Evolutionary conservation across 2,113 vertebrate genomes (phyloP).

Genomic region (Protomyctophum bolini): DNA sequence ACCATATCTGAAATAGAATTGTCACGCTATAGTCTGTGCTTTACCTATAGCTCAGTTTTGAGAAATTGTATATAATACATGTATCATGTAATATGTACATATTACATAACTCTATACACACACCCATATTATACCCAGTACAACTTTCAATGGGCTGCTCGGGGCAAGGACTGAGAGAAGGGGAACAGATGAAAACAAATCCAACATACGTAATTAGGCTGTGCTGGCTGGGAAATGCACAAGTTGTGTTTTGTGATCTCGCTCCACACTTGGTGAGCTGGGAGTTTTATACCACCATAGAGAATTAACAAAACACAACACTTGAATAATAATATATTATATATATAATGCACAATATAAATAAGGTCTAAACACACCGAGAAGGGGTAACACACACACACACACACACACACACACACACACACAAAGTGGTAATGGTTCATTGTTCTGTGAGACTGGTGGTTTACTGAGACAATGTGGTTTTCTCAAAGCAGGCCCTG

Average conservation of each 20-base stretch:
- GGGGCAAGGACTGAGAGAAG: conserved; percentile 6
- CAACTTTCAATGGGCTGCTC: background rate
- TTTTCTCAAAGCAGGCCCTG: conserved; percentile 13
- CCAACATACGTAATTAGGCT: conserved; percentile 15
- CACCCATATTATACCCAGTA: background rate
- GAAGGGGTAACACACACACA: background rate
- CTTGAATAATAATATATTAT: conserved; percentile 35
- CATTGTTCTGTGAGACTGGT: conserved; percentile 22
- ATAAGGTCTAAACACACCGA: conserved; percentile 11
- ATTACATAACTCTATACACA: background rate
- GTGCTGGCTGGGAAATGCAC: conserved; percentile 3
- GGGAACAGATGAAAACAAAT: conserved; percentile 4
- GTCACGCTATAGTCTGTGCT: background rate
- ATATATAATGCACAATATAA: conserved; percentile 14
- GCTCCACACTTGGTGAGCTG: background rate
- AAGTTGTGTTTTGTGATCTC: background rate
- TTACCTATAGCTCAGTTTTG: background rate
- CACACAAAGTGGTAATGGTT: conserved; percentile 10
- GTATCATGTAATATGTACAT: too few relatives aligned
- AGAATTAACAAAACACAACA: conserved; percentile 32
- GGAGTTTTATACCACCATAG: conserved; percentile 2
- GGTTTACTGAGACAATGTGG: conserved; percentile 26
- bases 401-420: too few relatives aligned
- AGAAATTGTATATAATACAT: too few relatives aligned
- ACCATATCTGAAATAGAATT: background rate